phyloP scores from a whole-genome alignment of 2,797 vertebrate genomes.

The Mus minutoides region DNA sequence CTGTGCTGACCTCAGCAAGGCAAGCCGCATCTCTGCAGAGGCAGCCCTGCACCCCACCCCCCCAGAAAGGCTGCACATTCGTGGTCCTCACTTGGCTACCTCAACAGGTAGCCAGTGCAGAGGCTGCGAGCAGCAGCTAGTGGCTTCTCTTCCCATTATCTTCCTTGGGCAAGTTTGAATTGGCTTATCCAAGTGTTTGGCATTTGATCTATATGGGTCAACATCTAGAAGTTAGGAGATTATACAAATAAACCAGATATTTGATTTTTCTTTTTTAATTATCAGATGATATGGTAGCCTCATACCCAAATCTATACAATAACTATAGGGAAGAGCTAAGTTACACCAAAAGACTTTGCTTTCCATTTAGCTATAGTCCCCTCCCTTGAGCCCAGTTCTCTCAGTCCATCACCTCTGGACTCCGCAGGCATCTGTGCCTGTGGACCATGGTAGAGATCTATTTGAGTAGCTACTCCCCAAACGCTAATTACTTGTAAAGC shows the following conservation, averaged over 20 bases:
- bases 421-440: neutral
- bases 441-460: neutral
- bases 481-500: slow-evolving; percentile 36
- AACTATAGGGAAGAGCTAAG: neutral
- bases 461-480: neutral
- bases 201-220: neutral
- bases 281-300: slow-evolving; percentile 43
- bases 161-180: neutral
- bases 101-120: neutral
- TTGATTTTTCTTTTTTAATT: slow-evolving; percentile 19
- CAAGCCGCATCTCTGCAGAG: neutral
- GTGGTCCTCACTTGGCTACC: neutral
- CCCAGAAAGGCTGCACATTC: no score
- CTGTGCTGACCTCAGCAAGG: neutral
- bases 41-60: neutral
- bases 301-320: neutral
- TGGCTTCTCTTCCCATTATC: neutral
- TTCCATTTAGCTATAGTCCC: neutral
- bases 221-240: slow-evolving; percentile 38
- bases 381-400: neutral
- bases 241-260: slow-evolving; percentile 42
- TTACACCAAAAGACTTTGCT: neutral
- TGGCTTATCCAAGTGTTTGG: neutral
- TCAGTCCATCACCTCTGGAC: slow-evolving; percentile 9
- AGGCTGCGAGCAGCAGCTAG: slow-evolving; percentile 29